phyloP scores from a whole-genome alignment of 2,797 vertebrate genomes.

The Cryptoprocta ferox region DNA sequence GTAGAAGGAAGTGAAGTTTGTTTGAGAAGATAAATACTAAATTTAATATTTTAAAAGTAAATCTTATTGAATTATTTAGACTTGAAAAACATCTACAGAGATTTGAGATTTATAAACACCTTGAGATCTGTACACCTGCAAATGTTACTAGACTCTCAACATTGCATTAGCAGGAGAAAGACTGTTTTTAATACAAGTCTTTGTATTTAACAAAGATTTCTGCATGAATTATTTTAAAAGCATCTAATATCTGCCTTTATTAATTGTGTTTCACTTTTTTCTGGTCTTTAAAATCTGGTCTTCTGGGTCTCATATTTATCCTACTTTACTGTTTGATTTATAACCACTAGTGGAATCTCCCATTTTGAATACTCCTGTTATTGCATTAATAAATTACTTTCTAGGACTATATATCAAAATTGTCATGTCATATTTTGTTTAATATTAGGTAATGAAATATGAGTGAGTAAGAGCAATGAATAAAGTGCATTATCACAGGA shows the following conservation, averaged over 20 bases:
- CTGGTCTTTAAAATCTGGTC: not conserved
- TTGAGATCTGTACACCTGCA: not conserved
- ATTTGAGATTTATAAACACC: not conserved
- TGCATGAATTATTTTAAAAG: slow-evolving; percentile 46
- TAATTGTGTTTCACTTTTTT: not conserved
- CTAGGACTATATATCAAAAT: not conserved
- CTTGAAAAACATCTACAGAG: not conserved
- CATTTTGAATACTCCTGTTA: not conserved
- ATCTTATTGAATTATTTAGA: not conserved
- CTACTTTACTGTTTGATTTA: slow-evolving; percentile 10
- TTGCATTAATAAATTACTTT: slow-evolving; percentile 28
- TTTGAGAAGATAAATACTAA: not conserved
- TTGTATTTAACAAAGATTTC: not conserved
- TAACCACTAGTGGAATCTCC: not conserved
- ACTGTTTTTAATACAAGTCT: not conserved
- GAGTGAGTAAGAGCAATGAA: not conserved
- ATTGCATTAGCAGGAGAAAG: not conserved
- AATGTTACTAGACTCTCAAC: not conserved
- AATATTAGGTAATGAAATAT: not conserved
- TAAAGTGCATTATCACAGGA: slow-evolving; percentile 28
- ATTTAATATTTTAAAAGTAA: not conserved
- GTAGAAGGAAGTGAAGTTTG: not conserved
- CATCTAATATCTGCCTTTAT: not conserved
- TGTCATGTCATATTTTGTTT: not conserved
- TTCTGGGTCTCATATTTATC: not conserved